phyloP scores from a whole-genome alignment of 2,113 vertebrate genomes.

The Chaenocephalus aceratus region DNA sequence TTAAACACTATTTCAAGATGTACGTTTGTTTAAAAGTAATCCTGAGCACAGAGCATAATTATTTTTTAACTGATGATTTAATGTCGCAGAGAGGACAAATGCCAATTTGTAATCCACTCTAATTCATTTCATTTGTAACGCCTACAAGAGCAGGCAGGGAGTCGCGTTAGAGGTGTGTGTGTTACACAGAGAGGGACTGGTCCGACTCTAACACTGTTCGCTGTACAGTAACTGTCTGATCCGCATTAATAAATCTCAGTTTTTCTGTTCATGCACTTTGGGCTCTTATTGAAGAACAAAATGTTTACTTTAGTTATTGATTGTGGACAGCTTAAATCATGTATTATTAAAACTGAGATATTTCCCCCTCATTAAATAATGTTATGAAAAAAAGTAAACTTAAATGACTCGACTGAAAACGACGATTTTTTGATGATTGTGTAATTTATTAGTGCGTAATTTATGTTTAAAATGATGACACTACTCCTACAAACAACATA shows the following conservation, averaged over 20 bases:
- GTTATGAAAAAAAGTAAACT: not conserved
- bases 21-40: slow-evolving; percentile 35
- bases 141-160: slow-evolving; percentile 11
- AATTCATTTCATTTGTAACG: slow-evolving; percentile 13
- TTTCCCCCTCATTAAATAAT: not conserved
- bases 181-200: not conserved
- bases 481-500: no score
- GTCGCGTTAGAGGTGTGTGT: slow-evolving; percentile 28
- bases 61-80: slow-evolving; percentile 50
- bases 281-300: slow-evolving; percentile 28
- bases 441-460: no score
- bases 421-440: no score
- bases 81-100: slow-evolving; percentile 43
- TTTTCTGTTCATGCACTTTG: slow-evolving; percentile 49
- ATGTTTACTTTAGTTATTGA: not conserved
- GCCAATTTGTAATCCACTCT: slow-evolving; percentile 53
- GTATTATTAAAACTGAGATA: not conserved
- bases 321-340: no score
- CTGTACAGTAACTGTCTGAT: slow-evolving; percentile 70
- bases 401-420: not conserved
- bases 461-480: no score
- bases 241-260: slow-evolving; percentile 74
- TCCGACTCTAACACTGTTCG: slow-evolving; percentile 44
- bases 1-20: slow-evolving; percentile 68
- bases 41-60: slow-evolving; percentile 53